A percentile compares a stretch with the other conserved stretches of the same genome.
Evolutionary conservation across 1,140 invertebrate species (phyloP).

Genomic region (Chrysoperla carnea): DNA sequence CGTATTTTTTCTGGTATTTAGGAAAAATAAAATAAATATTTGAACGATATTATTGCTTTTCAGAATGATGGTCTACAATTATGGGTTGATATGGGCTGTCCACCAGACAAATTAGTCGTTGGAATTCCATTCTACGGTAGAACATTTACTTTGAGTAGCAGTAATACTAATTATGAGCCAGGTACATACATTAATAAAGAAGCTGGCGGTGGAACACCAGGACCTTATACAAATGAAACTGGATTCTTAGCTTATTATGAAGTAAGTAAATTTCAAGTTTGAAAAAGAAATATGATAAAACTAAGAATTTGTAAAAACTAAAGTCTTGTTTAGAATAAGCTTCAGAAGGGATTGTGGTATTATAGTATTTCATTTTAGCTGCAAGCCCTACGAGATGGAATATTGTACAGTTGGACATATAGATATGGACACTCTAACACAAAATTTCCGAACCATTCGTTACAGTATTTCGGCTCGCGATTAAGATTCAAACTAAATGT

Average conservation of each 20-base stretch:
- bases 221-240: conserved; percentile 66
- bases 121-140: conserved; percentile 77
- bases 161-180: conserved; percentile 65
- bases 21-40: conserved; percentile 1
- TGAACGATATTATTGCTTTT: conserved; percentile 1
- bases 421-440: no score
- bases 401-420: no score
- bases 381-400: no score
- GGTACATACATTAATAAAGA: conserved; percentile 78
- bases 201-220: conserved; percentile 65
- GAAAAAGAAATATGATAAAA: no score
- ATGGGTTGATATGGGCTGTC: conserved; percentile 76
- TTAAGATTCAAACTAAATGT: no score
- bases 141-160: conserved; percentile 56
- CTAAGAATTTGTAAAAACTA: no score
- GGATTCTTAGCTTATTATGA: conserved; percentile 83
- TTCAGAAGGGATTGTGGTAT: no score
- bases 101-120: conserved; percentile 71
- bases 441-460: no score
- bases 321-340: no score
- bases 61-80: conserved; percentile 69
- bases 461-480: no score
- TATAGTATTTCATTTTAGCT: no score
- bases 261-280: conserved; percentile 28
- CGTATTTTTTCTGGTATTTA: conserved; percentile 25